Base-by-base conservation (phyloP, 2,797 vertebrate species). In the Myotis myotis region DNA sequence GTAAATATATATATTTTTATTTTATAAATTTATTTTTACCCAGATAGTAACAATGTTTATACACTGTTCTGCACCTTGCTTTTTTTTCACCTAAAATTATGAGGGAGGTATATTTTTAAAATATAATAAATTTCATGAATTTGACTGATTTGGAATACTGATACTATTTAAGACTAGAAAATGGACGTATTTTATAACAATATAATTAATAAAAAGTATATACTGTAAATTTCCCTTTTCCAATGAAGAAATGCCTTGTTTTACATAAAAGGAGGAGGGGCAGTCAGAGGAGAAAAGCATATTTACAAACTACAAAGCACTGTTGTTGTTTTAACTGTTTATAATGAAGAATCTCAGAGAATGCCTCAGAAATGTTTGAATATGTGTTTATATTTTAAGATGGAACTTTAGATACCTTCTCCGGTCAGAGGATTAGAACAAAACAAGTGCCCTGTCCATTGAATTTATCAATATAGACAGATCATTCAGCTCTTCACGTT, bases 61-160 rank as follows among this genome's bases (percentile, higher is more conserved):
- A 79, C 9, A 79, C 8, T 87, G 19, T 23, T 86, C 28, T 86
- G 3, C 2, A 78, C 15, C 9, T 94, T 78, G 20, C 44, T 74
- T 62, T 82, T 82, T 64, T 91, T 57, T 57, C 41, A 89, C 28
- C 62, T 87, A 86, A n/a, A 66, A 41, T 96, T 92, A 41, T 90
- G 55, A 81, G 6, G 20, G 36, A 91, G 64, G n/a, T 33, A 11
- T 75, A 68, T 60, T 81, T 76, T 95, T 87, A 70, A 89, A 95
- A 87, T 79, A 41, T 11, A 91, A 2, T 86, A 82, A 47, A 92
- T 90, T 89, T 93, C 20, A 57, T 88, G 30, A 87, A 8, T 86
- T 95, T 71, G 17, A 51, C 83, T 92, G 10, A 86, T 91, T 89
- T 92, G 47, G 49, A 93, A 87, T 82, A 71, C 22, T 89, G 25